A percentile compares a stretch with the other conserved stretches of the same genome.
phyloP scores from a whole-genome alignment of 2,888 invertebrate species.

The Pegoplata infirma region DNA sequence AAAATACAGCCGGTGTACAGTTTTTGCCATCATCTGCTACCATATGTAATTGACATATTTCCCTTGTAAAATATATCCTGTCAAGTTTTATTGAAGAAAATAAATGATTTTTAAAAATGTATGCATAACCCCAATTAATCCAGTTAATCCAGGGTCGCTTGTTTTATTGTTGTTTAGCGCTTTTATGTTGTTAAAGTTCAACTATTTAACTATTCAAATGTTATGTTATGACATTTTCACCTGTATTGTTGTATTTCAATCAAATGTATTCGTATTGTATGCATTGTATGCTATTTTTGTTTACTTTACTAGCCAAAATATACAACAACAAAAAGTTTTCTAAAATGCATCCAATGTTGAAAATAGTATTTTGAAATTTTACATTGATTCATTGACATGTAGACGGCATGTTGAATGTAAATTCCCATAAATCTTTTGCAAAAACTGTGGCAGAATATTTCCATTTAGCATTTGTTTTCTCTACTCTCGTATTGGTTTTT shows the following conservation, averaged over 20 bases:
- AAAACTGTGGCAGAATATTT: constrained; percentile 12
- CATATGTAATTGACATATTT: too few relatives aligned
- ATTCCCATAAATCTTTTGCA: constrained; percentile 41
- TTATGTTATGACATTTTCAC: constrained; percentile 37
- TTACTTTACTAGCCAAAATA: neutral
- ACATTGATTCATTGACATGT: constrained; percentile 52
- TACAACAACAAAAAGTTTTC: neutral
- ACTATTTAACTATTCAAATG: constrained; percentile 14
- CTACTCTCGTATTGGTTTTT: neutral
- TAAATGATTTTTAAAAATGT: too few relatives aligned
- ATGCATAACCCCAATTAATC: too few relatives aligned
- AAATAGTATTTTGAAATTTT: constrained; percentile 35
- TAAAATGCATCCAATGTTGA: constrained; percentile 12
- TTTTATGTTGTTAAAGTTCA: constrained; percentile 2
- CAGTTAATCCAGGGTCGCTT: too few relatives aligned
- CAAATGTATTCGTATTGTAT: constrained; percentile 5
- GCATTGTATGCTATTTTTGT: neutral
- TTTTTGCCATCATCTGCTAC: too few relatives aligned
- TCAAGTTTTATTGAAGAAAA: too few relatives aligned
- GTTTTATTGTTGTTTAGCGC: too few relatives aligned
- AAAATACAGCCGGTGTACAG: too few relatives aligned
- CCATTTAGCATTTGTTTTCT: too few relatives aligned
- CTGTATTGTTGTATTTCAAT: constrained; percentile 24
- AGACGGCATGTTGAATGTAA: constrained; percentile 9
- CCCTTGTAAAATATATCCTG: too few relatives aligned